Base-by-base conservation (phyloP, 2,113 vertebrate genomes). In the Athene cunicularia region DNA sequence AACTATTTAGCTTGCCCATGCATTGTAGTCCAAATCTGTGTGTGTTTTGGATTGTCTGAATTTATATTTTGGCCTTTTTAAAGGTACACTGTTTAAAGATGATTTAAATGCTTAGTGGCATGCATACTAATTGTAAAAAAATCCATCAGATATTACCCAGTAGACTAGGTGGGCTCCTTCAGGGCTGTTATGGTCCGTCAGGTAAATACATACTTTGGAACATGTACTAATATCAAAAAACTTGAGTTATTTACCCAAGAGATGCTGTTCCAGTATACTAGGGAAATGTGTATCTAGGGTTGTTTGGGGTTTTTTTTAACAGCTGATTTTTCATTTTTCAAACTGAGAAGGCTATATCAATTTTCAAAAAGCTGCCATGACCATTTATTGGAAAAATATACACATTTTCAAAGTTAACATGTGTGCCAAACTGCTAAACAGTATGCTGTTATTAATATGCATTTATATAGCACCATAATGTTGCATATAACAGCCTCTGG, bases 191-290 rank as follows among this genome's bases (percentile, higher is more conserved):
- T 75, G 91, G 86, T 93, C 90, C 90, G 73, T 87, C 94, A 93
- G 91, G 89, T 93, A 96, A 97, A 95, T 88, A 92, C 87, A 81
- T 88, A 88, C 39, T 89, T 95, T 91, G 94, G 81, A 95, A 94
- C 7, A 8, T 6, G 16, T 72, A 66, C 81, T 82, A 39, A 80
- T 80, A 92, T 92, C 79, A 96, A 96, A 93, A 95, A 11, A 4
- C 53, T n/a, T 84, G 64, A 88, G 49, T 59, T 86, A 92, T 97
- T 97, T 97, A 94, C 41, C 75, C 77, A 60, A 59, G 82, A 88
- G 75, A 90, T 92, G 85, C 59, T 91, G 23, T 87, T 95, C 73
- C 62, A 84, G 64, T 73, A 27, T 60, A 63, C 49, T 80, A 86
- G 32, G 60, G 37, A 89, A 95, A 94, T 66, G 50, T 91, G 50